Conservation (phyloP, 2,888 invertebrate species). For the Drosophila leonis region DNA sequence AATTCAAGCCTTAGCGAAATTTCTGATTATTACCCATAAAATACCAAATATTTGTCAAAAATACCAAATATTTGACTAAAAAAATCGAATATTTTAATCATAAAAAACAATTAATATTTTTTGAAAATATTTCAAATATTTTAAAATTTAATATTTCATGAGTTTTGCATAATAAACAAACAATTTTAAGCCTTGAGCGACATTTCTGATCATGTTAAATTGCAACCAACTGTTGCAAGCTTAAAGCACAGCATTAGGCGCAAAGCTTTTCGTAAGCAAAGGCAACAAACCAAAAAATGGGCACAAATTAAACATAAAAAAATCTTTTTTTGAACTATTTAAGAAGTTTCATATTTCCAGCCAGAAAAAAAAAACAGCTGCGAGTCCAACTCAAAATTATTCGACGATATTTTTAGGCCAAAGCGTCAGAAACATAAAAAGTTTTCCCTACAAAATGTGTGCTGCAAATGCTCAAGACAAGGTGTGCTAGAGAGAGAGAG, state of each 20-base stretch:
- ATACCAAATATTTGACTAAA: too few relatives aligned
- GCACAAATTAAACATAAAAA: neutral
- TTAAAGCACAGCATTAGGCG: conserved; percentile 7
- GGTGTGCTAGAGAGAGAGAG: conserved; percentile 25
- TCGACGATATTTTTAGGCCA: conserved; percentile 69
- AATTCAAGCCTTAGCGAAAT: too few relatives aligned
- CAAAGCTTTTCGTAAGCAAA: neutral
- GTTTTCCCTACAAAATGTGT: conserved; percentile 20
- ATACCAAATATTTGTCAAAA: too few relatives aligned
- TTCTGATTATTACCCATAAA: too few relatives aligned
- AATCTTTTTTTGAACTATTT: conserved; percentile 6
- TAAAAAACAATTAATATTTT: neutral
- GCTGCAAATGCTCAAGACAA: conserved; percentile 37
- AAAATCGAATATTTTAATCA: neutral
- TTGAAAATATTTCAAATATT: neutral
- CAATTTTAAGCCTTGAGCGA: neutral
- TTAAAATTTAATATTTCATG: neutral
- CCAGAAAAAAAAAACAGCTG: conserved; percentile 42
- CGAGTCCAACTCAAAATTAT: conserved; percentile 63
- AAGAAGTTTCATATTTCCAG: conserved; percentile 27
- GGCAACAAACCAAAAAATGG: neutral
- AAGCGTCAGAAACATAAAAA: conserved; percentile 48
- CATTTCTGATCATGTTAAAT: neutral
- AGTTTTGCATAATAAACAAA: neutral
- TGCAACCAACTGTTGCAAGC: neutral